Percentiles rank a stretch among this genome's conserved stretches.
phyloP scores from a whole-genome alignment of 2,797 vertebrate genomes.

The Microctenopoma lineatum region DNA sequence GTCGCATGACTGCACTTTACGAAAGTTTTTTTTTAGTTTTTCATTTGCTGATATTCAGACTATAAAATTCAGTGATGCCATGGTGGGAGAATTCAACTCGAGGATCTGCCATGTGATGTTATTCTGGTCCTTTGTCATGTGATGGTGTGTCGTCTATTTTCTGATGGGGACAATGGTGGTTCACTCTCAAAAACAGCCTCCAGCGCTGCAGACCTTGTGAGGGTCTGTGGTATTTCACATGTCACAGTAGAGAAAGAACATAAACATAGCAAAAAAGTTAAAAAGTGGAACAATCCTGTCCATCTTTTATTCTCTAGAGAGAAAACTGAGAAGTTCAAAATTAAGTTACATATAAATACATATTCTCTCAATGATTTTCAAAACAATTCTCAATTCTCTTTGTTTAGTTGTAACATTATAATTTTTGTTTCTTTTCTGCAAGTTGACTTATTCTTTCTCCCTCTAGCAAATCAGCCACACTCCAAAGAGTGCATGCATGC shows the following conservation, averaged over 20 bases:
- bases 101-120: constrained; percentile 65
- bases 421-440: neutral
- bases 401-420: constrained; percentile 1
- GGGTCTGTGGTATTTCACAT: constrained; percentile 66
- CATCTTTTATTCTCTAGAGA: neutral
- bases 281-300: neutral
- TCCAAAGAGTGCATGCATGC: constrained; percentile 90
- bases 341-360: neutral
- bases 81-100: constrained; percentile 24
- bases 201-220: constrained; percentile 55
- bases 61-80: constrained; percentile 6
- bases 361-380: neutral
- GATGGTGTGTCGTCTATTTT: constrained; percentile 53
- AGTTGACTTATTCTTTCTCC: constrained; percentile 35
- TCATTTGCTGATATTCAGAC: constrained; percentile 14
- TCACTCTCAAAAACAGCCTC: constrained; percentile 62
- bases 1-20: constrained; percentile 14
- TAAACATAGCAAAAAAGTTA: neutral
- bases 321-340: neutral
- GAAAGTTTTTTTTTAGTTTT: neutral
- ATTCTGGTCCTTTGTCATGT: constrained; percentile 64
- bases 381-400: neutral
- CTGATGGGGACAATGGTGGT: constrained; percentile 44
- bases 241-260: constrained; percentile 9
- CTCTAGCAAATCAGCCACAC: constrained; percentile 88